Base-by-base conservation (phyloP, 1,140 invertebrate species). In the Drosophila mauritiana region DNA sequence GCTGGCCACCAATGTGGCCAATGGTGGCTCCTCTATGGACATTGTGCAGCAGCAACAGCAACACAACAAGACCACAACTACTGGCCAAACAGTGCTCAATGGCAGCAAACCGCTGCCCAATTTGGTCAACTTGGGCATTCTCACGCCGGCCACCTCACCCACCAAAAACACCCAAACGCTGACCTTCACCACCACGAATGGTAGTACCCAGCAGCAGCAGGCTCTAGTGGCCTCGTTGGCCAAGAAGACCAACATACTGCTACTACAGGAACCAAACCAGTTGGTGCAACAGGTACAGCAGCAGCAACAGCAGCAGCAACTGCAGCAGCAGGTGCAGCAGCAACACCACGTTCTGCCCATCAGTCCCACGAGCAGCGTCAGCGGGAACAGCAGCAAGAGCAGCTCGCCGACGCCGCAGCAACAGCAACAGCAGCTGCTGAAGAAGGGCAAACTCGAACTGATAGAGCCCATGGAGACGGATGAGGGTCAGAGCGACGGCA, bases 61-160 rank as follows among this genome's bases (percentile, higher is more conserved):
- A 46, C 49, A 78, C 64, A 51, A 52, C 37, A 79, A 79, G 45
- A 45, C 42, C 49, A 59, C 46, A 53, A 51, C 49, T 51, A 86
- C 58, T 58, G 79, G 75, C 20, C 75, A 56, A 64, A 83, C 69
- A 6, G 45, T 73, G 54, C 53, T 62, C 5, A 84, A 70, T 42
- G 48, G 48, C 74, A 82, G 56, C 63, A 80, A 65, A 20, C 85
- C 81, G 25, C 53, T 92, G 59, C 91, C 91, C 43, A 91, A 91
- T 82, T 83, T 92, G 56, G 88, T 92, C 15, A 92, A 92, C 61
- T 83, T 94, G 15, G 93, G 93, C 45, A 93, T 94, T 61, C 73
- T 94, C 3, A 94, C 94, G 3, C 93, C 94, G 20, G 93, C 93
- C 36, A 92, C 94, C 4, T 94, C 93, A 36, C 94, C 94, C 69